Percentiles rank a stretch among this genome's conserved stretches.
Evolutionary conservation across 2,888 invertebrate genomes (phyloP).

Genomic region (Polydrusus tereticollis): DNA sequence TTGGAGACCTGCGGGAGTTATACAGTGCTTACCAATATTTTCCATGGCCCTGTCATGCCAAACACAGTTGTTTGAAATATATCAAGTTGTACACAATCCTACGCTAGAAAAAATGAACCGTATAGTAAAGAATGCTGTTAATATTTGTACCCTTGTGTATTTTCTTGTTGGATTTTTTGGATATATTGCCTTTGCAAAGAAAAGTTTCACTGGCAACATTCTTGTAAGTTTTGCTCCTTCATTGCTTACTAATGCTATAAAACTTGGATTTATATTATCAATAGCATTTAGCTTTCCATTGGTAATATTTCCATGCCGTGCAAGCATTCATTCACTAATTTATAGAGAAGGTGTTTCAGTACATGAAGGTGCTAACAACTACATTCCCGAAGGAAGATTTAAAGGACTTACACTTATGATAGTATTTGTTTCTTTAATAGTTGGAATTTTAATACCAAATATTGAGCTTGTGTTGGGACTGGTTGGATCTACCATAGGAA

Average conservation of each 20-base stretch:
- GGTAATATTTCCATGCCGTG: slow-evolving; percentile 95
- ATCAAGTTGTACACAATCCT: slow-evolving; percentile 89
- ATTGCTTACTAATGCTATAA: slow-evolving; percentile 88
- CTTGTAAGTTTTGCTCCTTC: slow-evolving; percentile 88
- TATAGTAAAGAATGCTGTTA: slow-evolving; percentile 89
- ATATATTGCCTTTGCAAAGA: slow-evolving; percentile 84
- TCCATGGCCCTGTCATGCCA: slow-evolving; percentile 98
- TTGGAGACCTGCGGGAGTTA: slow-evolving; percentile 87
- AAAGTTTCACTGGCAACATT: slow-evolving; percentile 88
- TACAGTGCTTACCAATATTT: slow-evolving; percentile 95
- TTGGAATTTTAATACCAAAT: slow-evolving; percentile 91
- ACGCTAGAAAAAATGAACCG: slow-evolving; percentile 90
- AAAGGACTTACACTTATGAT: slow-evolving; percentile 86
- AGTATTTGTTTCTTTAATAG: slow-evolving; percentile 79
- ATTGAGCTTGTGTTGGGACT: slow-evolving; percentile 94
- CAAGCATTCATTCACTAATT: slow-evolving; percentile 91
- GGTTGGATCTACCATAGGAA: slow-evolving; percentile 95
- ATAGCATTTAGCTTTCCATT: slow-evolving; percentile 97
- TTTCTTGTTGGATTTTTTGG: slow-evolving; percentile 94
- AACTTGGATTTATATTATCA: slow-evolving; percentile 94
- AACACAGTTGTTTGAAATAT: slow-evolving; percentile 94
- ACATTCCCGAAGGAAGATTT: slow-evolving; percentile 89
- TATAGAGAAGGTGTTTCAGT: slow-evolving; percentile 80
- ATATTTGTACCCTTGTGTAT: slow-evolving; percentile 92
- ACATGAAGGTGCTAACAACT: slow-evolving; percentile 74